These are phyloP conservation scores for Pachycephala philippinensis DNA, from an alignment of 2,113 vertebrate species.

Conservation along the genomic window DNA sequence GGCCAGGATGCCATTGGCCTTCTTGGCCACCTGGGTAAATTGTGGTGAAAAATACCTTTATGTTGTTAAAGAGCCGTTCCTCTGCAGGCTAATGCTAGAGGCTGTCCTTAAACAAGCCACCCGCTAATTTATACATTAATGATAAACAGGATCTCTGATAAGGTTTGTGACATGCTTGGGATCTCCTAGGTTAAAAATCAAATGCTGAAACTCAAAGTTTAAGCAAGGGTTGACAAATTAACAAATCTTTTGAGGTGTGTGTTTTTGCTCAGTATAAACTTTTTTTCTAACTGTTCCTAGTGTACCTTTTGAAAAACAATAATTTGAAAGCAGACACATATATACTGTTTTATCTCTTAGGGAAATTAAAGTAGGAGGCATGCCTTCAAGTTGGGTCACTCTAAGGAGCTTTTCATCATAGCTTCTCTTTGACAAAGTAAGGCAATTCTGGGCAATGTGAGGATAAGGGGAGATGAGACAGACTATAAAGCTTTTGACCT, in stretches of 20 bases:
- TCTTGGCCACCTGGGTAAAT: background rate
- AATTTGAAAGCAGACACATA: background rate
- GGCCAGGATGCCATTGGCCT: background rate
- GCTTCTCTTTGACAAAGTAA: background rate
- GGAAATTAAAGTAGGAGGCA: background rate
- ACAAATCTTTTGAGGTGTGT: background rate
- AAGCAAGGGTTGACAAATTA: background rate
- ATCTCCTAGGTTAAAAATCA: background rate
- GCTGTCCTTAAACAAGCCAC: background rate
- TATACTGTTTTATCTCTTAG: background rate
- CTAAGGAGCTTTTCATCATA: background rate
- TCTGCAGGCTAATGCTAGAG: background rate
- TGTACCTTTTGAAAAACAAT: background rate
- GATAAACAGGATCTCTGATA: background rate
- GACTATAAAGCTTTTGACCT: conserved; percentile 19
- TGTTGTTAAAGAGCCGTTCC: background rate
- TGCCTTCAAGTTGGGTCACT: background rate
- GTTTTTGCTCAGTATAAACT: background rate
- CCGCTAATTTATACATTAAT: background rate
- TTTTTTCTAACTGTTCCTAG: background rate
- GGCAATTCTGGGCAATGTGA: background rate
- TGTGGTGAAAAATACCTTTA: background rate
- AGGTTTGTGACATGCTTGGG: background rate
- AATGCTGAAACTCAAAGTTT: background rate
- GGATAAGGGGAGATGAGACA: background rate